Conservation (phyloP, 2,797 vertebrate species). For the Mallotus villosus region DNA sequence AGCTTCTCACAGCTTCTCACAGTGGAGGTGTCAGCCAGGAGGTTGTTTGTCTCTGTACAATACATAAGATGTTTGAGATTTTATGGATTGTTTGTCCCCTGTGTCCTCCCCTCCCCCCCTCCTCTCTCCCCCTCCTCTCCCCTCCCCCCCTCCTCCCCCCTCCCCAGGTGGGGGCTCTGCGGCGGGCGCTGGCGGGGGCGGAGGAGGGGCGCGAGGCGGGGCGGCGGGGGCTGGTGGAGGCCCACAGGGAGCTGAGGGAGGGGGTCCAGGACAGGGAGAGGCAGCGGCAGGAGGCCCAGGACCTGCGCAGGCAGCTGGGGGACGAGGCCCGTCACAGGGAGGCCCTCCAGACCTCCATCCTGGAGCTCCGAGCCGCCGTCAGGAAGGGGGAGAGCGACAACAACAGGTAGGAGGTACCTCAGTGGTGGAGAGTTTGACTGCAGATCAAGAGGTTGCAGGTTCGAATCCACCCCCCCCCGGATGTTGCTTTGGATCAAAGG, state of each 20-base stretch:
- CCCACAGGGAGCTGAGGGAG: constrained; percentile 70
- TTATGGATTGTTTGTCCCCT: not conserved
- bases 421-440: too few species aligned
- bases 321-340: constrained; percentile 75
- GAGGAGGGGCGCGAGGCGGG: constrained; percentile 65
- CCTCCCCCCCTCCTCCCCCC: not conserved
- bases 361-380: constrained; percentile 72
- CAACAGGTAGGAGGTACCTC: constrained; percentile 71
- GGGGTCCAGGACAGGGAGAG: constrained; percentile 65
- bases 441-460: too few species aligned
- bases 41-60: too few species aligned
- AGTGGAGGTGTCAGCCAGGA: too few species aligned
- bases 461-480: too few species aligned
- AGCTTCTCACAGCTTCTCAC: not conserved
- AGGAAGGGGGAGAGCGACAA: constrained; percentile 77
- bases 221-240: constrained; percentile 70
- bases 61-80: not conserved
- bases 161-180: constrained; percentile 71
- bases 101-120: not conserved
- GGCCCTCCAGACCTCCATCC: constrained; percentile 74
- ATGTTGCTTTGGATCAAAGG: too few species aligned
- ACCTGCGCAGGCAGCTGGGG: constrained; percentile 65
- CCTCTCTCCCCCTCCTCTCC: too few species aligned
- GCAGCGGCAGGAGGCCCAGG: constrained; percentile 72
- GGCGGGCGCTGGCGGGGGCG: constrained; percentile 63